A percentile compares a stretch with the other conserved stretches of the same genome.
Evolutionary conservation across 2,797 vertebrate species (phyloP).

Genomic region (Hippocampus kuda): DNA sequence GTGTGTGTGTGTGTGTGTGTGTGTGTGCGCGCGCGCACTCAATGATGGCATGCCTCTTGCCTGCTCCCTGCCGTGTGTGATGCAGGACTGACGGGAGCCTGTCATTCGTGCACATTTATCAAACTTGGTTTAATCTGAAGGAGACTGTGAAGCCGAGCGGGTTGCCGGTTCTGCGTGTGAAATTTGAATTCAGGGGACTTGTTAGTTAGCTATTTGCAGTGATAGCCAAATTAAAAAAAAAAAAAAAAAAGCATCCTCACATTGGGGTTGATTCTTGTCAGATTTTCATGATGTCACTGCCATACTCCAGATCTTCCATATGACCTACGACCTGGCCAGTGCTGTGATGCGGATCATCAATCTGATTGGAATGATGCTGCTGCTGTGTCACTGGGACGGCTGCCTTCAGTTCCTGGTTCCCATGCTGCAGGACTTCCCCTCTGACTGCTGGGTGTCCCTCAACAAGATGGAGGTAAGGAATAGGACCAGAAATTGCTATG

Average conservation of each 20-base stretch:
- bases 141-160: slow-evolving; percentile 10
- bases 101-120: slow-evolving; percentile 51
- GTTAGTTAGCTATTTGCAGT: neutral
- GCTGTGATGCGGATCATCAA: slow-evolving; percentile 92
- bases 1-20: slow-evolving; percentile 18
- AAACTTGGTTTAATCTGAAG: slow-evolving; percentile 29
- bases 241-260: neutral
- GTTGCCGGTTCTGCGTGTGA: slow-evolving; percentile 11
- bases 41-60: slow-evolving; percentile 40
- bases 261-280: neutral
- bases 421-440: slow-evolving; percentile 91
- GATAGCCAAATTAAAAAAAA: neutral
- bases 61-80: slow-evolving; percentile 45
- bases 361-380: slow-evolving; percentile 92
- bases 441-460: slow-evolving; percentile 91
- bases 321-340: slow-evolving; percentile 94
- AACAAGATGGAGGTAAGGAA: slow-evolving; percentile 87
- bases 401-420: slow-evolving; percentile 93
- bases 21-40: slow-evolving; percentile 28
- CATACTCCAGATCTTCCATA: slow-evolving; percentile 83
- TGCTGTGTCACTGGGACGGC: slow-evolving; percentile 92
- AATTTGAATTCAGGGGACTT: slow-evolving; percentile 8
- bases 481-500: neutral
- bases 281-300: slow-evolving; percentile 9
- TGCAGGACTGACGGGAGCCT: slow-evolving; percentile 35